Evolutionary conservation across 2,888 invertebrate species (phyloP).

Genomic region (Ennomos erosarius): DNA sequence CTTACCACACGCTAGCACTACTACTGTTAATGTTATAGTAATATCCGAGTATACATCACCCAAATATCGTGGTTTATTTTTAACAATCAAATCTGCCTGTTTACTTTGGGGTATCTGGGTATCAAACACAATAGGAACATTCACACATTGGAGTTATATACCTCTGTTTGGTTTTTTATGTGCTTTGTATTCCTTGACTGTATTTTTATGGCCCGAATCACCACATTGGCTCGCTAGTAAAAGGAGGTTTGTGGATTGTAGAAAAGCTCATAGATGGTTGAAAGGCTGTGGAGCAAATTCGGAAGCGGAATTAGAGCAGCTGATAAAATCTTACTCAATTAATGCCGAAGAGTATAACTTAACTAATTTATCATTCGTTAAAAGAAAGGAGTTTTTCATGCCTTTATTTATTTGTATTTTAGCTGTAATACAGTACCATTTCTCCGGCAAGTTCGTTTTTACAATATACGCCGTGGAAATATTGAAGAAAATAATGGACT

Average conservation of each 20-base stretch:
- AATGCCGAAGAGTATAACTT: no score
- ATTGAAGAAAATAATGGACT: conserved; percentile 40
- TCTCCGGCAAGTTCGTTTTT: conserved; percentile 45
- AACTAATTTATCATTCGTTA: neutral
- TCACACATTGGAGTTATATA: conserved; percentile 44
- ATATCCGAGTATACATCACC: conserved; percentile 43
- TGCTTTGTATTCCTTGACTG: conserved; percentile 30
- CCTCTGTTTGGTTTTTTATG: conserved; percentile 32
- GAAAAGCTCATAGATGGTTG: conserved; percentile 42
- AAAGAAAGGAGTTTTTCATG: conserved; percentile 37
- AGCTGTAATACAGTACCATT: conserved; percentile 36
- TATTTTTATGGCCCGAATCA: conserved; percentile 40
- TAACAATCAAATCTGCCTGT: conserved; percentile 44
- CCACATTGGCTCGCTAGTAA: conserved; percentile 51
- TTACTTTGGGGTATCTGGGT: conserved; percentile 46
- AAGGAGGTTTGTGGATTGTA: conserved; percentile 45
- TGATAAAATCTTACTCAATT: no score
- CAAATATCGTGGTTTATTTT: conserved; percentile 39
- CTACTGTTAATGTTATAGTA: conserved; percentile 34
- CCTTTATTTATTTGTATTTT: conserved; percentile 36
- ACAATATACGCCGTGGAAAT: conserved; percentile 46
- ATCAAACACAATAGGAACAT: conserved; percentile 47
- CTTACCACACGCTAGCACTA: conserved; percentile 17
- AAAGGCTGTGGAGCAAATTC: conserved; percentile 39
- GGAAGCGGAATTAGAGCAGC: conserved; percentile 34